phyloP scores from a whole-genome alignment of 2,113 vertebrate species.

The Rhombomys opimus region DNA sequence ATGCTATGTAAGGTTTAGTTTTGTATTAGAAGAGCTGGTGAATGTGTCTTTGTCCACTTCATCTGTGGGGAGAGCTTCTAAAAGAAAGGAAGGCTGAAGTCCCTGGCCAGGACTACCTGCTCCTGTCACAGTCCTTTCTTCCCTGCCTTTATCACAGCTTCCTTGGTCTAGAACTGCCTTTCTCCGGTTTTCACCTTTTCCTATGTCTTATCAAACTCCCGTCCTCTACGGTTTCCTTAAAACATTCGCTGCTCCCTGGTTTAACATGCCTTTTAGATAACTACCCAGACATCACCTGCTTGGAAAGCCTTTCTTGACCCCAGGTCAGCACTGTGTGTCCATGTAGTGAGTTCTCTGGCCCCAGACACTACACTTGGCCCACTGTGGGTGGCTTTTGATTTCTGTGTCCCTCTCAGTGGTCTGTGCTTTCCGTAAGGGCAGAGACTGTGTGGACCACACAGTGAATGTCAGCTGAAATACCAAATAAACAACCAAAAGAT shows the following conservation, averaged over 20 bases:
- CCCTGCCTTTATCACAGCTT: no score
- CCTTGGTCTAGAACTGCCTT: background rate
- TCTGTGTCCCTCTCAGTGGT: background rate
- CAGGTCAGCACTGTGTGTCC: background rate
- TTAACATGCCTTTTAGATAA: background rate
- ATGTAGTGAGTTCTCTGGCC: background rate
- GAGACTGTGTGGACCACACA: background rate
- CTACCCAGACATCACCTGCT: background rate
- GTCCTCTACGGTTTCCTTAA: background rate
- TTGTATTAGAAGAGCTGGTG: background rate
- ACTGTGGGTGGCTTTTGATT: background rate
- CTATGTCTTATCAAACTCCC: background rate
- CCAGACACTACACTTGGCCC: background rate
- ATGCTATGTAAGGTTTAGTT: background rate
- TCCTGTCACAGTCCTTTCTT: background rate
- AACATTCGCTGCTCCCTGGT: background rate
- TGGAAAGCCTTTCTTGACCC: background rate
- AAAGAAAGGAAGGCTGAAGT: background rate
- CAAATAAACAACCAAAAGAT: slow-evolving; percentile 13
- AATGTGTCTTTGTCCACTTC: background rate
- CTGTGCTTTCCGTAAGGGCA: background rate
- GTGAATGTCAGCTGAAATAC: background rate
- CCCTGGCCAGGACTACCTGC: background rate
- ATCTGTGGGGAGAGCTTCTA: background rate
- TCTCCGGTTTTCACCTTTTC: background rate